Percentiles rank a stretch among this genome's conserved stretches.
phyloP scores from a whole-genome alignment of 2,888 invertebrate species.

The Pachydiplax longipennis region DNA sequence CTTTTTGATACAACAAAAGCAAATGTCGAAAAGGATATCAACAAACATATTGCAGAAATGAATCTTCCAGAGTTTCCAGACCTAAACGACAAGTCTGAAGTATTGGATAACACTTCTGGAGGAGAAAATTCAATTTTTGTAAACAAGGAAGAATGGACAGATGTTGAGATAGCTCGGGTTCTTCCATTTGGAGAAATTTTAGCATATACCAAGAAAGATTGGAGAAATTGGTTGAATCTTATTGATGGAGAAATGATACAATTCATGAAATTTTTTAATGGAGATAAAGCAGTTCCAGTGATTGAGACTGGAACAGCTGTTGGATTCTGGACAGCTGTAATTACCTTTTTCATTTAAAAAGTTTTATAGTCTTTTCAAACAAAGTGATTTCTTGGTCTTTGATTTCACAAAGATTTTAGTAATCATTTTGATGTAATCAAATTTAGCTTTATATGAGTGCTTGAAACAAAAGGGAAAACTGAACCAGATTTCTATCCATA shows the following conservation, averaged over 20 bases:
- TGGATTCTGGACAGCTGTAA: slow-evolving; percentile 27
- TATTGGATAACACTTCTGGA: neutral
- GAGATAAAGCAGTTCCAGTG: neutral
- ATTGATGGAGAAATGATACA: neutral
- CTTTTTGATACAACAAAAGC: neutral
- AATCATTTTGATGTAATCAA: no score
- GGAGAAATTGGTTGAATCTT: neutral
- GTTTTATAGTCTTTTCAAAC: no score
- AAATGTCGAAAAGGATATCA: neutral
- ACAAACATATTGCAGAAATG: neutral
- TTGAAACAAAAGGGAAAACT: no score
- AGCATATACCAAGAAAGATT: neutral
- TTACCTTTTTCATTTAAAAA: neutral
- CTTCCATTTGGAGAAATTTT: slow-evolving; percentile 17
- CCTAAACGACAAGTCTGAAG: neutral
- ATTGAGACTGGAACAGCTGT: neutral
- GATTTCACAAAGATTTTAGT: neutral
- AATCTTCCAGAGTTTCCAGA: neutral
- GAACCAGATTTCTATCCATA: no score
- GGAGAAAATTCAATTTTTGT: neutral
- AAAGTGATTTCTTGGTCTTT: neutral
- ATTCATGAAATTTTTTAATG: neutral
- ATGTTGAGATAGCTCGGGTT: neutral
- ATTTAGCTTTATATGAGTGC: no score
- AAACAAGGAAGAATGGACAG: neutral